These are phyloP conservation scores for Actenoides hombroni DNA, from an alignment of 2,113 vertebrate species.

Conservation along the genomic window DNA sequence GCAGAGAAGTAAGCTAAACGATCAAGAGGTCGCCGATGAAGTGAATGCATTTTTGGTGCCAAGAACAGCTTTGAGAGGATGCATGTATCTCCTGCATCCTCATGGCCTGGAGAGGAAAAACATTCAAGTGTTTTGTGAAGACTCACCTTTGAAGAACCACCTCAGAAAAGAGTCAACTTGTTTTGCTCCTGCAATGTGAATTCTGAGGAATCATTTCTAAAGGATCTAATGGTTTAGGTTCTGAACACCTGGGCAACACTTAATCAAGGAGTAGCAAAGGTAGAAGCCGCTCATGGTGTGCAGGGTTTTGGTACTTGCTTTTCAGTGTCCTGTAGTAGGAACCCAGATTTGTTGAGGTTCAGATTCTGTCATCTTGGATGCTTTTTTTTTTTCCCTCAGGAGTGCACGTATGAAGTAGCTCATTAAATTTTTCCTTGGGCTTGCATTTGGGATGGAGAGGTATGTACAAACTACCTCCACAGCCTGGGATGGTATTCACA, in stretches of 20 bases:
- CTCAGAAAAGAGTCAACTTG: background rate
- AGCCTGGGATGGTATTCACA: background rate
- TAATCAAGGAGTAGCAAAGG: background rate
- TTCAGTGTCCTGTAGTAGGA: background rate
- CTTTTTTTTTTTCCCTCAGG: no score
- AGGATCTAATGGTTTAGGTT: background rate
- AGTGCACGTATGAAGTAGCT: background rate
- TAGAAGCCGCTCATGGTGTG: background rate
- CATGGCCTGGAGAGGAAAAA: background rate
- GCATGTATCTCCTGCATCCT: accelerated
- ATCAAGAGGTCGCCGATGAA: background rate
- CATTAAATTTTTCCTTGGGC: background rate
- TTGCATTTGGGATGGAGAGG: background rate
- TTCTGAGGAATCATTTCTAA: background rate
- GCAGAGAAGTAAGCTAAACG: background rate
- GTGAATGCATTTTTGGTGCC: background rate
- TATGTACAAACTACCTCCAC: background rate
- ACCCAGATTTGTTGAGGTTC: background rate
- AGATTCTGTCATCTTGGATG: background rate
- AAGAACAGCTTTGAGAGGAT: background rate
- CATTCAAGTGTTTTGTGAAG: background rate
- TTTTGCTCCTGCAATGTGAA: background rate
- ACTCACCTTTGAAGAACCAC: background rate
- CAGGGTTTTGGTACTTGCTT: background rate
- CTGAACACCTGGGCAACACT: background rate